Base-by-base conservation (phyloP, 30 jellyfish, hydroid and myxozoan species). In the Aurelia aurita complex sp. Pacific region DNA sequence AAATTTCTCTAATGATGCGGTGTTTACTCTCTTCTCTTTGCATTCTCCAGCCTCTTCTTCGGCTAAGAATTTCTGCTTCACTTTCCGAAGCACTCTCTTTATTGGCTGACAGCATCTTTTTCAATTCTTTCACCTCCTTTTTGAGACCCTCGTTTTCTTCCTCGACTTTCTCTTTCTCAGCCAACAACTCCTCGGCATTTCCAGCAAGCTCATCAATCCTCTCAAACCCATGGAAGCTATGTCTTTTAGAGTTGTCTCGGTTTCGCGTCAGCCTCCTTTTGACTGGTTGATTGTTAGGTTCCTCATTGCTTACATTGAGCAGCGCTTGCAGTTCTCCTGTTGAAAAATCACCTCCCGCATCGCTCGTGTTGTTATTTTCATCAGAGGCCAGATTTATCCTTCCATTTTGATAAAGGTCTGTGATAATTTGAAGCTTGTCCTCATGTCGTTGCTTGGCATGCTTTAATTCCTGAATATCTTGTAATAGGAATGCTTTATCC, bases 11-110 rank as follows among this genome's bases (percentile, higher is more conserved):
- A n/a, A 90, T 88, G 77, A 79, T 76, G 69, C 85, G 82, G 35
- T 76, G 90, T 83, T 76, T 79, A 64, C 87, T 82, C 91, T 74
- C 86, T 64, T 67, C 85, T 75, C 81, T 62, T 52, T 84, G 93
- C 93, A 84, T 84, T 38, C 87, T 78, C 93, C 93, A 84, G 53
- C 93, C 93, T 67, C 76, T 73, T 52, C 93, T 62, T 35, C 82
- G 93, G 38, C 72, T 84, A 80, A 73, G 18, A n/a, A 73, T 17
- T 32, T 92, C 90, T 11, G 67, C 92, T 5, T 86, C 98, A 18
- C 36, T 19, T 15, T 72, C 90, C 33, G 36, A 34, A 32, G 77
- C 80, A 36, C 34, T 42, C 63, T 69, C 61, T 11, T 59, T 76
- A 9, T 63, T 51, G 35, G 51, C 91, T 60, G 69, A 67, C 5